Percentiles rank a stretch among this genome's conserved stretches.
These are phyloP conservation scores for Remorina albescens DNA, from an alignment of 2,797 vertebrate genomes.

Conservation along the genomic window DNA sequence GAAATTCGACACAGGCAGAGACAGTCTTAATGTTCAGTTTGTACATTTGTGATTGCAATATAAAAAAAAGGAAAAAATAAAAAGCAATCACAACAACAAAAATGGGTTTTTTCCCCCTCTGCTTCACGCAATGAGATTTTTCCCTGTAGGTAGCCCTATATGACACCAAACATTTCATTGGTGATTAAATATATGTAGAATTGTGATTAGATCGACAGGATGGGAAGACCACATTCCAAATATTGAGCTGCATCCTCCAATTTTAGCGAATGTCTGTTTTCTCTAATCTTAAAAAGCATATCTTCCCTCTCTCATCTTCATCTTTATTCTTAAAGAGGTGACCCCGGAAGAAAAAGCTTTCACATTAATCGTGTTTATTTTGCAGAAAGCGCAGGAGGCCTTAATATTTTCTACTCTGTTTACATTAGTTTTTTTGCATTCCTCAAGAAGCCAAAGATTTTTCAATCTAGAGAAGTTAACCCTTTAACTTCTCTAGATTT, in stretches of 20 bases:
- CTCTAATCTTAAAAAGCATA: slow-evolving; percentile 3
- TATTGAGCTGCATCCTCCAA: slow-evolving; percentile 47
- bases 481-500: no score
- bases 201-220: slow-evolving; percentile 16
- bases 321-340: slow-evolving; percentile 7
- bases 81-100: slow-evolving; percentile 44
- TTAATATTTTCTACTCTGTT: slow-evolving; percentile 31
- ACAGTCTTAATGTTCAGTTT: slow-evolving; percentile 56
- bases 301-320: slow-evolving; percentile 17
- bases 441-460: no score
- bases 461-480: no score
- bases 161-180: slow-evolving; percentile 34
- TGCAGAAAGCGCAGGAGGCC: slow-evolving; percentile 22
- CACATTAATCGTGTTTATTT: slow-evolving; percentile 43
- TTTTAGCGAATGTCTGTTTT: slow-evolving; percentile 47
- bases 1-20: slow-evolving; percentile 25
- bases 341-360: slow-evolving; percentile 4
- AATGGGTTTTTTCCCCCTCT: slow-evolving; percentile 19
- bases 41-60: slow-evolving; percentile 51
- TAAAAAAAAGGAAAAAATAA: slow-evolving; percentile 17
- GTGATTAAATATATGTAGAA: slow-evolving; percentile 45
- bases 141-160: slow-evolving; percentile 46
- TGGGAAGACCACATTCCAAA: slow-evolving; percentile 29
- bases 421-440: no score
- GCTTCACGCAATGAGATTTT: slow-evolving; percentile 57